Percentiles rank a stretch among this genome's conserved stretches.
These are phyloP conservation scores for Torymus aiolomorphi DNA, from an alignment of 2,888 invertebrate genomes.

Conservation along the genomic window DNA sequence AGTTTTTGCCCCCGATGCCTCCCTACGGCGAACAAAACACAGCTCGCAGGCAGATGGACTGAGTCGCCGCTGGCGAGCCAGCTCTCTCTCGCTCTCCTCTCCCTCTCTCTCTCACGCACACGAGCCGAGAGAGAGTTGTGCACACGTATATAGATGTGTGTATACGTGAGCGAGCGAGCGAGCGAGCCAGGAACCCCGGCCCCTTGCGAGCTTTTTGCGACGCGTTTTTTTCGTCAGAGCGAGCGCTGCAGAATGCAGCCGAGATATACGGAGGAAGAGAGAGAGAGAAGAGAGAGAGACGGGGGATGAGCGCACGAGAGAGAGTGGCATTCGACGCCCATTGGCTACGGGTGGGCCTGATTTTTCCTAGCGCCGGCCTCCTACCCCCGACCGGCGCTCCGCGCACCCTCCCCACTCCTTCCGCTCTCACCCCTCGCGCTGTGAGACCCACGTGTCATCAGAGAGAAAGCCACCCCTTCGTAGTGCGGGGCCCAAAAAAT, in stretches of 20 bases:
- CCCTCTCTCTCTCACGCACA: conserved; percentile 53
- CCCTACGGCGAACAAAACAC: conserved; percentile 70
- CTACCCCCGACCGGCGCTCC: conserved; percentile 40
- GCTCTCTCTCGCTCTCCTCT: conserved; percentile 57
- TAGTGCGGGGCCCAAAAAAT: conserved; percentile 38
- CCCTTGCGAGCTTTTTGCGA: conserved; percentile 34
- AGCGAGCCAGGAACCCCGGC: conserved; percentile 1
- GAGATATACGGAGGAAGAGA: neutral
- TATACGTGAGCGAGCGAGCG: no score
- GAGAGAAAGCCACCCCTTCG: conserved; percentile 26
- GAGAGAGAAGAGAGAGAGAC: neutral
- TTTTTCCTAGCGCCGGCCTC: conserved; percentile 8
- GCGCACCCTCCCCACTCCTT: conserved; percentile 34
- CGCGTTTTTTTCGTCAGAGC: neutral
- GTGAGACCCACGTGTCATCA: conserved; percentile 20
- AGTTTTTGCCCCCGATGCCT: conserved; percentile 71
- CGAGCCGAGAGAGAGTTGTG: no score
- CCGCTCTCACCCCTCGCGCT: conserved; percentile 28
- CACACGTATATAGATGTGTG: no score
- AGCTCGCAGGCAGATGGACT: conserved; percentile 73
- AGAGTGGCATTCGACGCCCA: conserved; percentile 7
- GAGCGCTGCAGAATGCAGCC: no score
- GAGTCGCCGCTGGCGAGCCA: conserved; percentile 70
- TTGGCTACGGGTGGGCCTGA: conserved; percentile 24
- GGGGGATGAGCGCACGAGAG: neutral